Evolutionary conservation across 2,797 vertebrate genomes (phyloP).

Genomic region (Echeneis naucrates): DNA sequence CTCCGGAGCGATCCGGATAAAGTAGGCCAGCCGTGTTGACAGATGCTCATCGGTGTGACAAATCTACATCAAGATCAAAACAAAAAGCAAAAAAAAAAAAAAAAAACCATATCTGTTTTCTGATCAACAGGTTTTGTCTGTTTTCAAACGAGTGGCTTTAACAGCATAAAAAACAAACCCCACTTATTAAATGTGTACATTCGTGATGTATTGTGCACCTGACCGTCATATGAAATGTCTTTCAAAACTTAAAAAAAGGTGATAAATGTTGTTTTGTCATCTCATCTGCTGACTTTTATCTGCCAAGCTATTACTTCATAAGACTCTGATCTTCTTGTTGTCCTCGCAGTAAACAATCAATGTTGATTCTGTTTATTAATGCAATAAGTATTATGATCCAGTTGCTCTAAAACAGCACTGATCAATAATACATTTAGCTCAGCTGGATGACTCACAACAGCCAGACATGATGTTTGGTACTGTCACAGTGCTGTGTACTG

Average conservation of each 20-base stretch:
- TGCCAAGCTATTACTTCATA: not conserved
- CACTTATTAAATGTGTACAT: not conserved
- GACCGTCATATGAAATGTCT: not conserved
- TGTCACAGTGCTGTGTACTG: not conserved
- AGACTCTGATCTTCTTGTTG: not conserved
- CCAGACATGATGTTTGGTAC: slow-evolving; percentile 22
- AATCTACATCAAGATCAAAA: not conserved
- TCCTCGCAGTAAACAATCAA: too few relatives aligned
- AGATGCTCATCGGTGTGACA: slow-evolving; percentile 47
- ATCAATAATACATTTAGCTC: slow-evolving; percentile 26
- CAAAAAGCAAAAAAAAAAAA: too few relatives aligned
- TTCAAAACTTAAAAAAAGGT: not conserved
- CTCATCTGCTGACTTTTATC: not conserved
- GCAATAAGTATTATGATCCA: slow-evolving; percentile 2
- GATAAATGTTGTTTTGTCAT: too few relatives aligned
- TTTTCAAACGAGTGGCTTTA: not conserved
- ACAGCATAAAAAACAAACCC: not conserved
- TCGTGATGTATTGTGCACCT: not conserved
- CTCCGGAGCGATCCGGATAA: slow-evolving; percentile 26
- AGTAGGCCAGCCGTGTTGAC: slow-evolving; percentile 73
- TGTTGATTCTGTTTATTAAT: slow-evolving; percentile 5
- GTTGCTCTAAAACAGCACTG: not conserved
- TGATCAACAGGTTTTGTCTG: slow-evolving; percentile 9
- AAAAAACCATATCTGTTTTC: not conserved
- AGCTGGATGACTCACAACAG: slow-evolving; percentile 32